A percentile compares a stretch with the other conserved stretches of the same genome.
phyloP scores from a whole-genome alignment of 2,888 invertebrate species.

The Netelia melanura region DNA sequence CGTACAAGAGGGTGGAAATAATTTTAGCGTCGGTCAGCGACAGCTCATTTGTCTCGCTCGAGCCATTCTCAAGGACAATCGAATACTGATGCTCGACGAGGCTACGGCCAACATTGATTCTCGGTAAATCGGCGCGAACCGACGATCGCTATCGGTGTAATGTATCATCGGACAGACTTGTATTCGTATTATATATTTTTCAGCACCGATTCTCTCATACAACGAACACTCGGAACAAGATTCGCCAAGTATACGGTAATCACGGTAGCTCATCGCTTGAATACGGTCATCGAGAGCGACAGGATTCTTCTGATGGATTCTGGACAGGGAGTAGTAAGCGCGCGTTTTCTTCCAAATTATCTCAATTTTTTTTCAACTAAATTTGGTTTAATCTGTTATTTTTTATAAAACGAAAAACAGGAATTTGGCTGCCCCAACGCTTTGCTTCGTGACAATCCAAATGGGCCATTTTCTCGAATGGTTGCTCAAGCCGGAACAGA shows the following conservation, averaged over 20 bases:
- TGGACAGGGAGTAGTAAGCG: slow-evolving; percentile 84
- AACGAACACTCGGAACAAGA: slow-evolving; percentile 86
- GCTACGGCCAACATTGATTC: slow-evolving; percentile 90
- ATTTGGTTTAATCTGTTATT: too few relatives aligned
- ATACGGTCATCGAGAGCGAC: slow-evolving; percentile 97
- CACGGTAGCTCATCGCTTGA: slow-evolving; percentile 93
- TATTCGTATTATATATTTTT: background rate
- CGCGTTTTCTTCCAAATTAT: too few relatives aligned
- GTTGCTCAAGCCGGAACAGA: slow-evolving; percentile 89
- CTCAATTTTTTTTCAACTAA: too few relatives aligned
- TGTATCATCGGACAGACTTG: slow-evolving; percentile 8
- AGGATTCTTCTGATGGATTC: slow-evolving; percentile 94
- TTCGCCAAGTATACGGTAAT: slow-evolving; percentile 87
- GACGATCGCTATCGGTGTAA: background rate
- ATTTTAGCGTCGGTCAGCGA: slow-evolving; percentile 89
- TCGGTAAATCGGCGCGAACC: slow-evolving; percentile 82
- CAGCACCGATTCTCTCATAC: slow-evolving; percentile 87
- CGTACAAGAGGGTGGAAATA: slow-evolving; percentile 87
- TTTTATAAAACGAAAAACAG: slow-evolving; percentile 68
- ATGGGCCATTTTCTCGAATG: slow-evolving; percentile 89
- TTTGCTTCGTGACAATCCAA: slow-evolving; percentile 86
- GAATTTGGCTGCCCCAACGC: slow-evolving; percentile 90
- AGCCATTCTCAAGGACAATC: slow-evolving; percentile 88
- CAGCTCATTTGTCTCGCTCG: slow-evolving; percentile 90
- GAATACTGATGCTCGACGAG: slow-evolving; percentile 89